phyloP scores from a whole-genome alignment of 92 coral and sea anemone species.

The Zoanthus sociatus region DNA sequence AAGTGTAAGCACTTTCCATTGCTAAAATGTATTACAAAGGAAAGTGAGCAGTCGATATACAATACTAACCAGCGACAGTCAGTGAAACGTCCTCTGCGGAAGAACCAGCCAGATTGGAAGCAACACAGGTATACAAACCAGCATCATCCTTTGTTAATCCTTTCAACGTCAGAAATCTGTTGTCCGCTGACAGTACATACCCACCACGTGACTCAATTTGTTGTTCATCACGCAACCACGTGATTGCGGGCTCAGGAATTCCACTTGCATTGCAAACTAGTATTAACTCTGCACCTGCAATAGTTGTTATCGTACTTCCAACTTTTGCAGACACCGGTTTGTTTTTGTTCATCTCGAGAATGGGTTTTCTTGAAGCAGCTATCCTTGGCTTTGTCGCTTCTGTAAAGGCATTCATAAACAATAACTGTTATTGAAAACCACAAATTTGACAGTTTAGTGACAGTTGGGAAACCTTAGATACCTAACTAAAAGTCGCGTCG shows the following conservation, averaged over 20 bases:
- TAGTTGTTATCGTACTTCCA: conserved; percentile 71
- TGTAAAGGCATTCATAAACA: background rate
- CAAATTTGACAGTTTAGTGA: no score
- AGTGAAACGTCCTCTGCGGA: conserved; percentile 59
- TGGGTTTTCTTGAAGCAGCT: background rate
- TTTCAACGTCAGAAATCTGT: conserved; percentile 59
- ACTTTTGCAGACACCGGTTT: conserved; percentile 70
- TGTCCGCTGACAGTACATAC: conserved; percentile 45
- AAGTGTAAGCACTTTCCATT: no score
- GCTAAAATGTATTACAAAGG: no score
- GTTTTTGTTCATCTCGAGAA: conserved; percentile 62
- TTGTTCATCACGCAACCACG: conserved; percentile 71
- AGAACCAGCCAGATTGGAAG: conserved; percentile 72
- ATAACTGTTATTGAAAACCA: no score
- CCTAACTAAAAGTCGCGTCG: no score
- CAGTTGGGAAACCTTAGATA: no score
- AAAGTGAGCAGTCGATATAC: no score
- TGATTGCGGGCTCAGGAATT: conserved; percentile 71
- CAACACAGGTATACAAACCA: conserved; percentile 75
- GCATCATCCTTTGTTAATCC: conserved; percentile 59
- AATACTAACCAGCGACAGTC: conserved; percentile 73
- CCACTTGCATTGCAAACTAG: conserved; percentile 72
- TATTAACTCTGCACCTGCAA: conserved; percentile 64
- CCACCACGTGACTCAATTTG: conserved; percentile 54
- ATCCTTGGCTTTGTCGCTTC: conserved; percentile 57